These are phyloP conservation scores for Lysandra coridon DNA, from an alignment of 2,888 invertebrate genomes.

Conservation along the genomic window DNA sequence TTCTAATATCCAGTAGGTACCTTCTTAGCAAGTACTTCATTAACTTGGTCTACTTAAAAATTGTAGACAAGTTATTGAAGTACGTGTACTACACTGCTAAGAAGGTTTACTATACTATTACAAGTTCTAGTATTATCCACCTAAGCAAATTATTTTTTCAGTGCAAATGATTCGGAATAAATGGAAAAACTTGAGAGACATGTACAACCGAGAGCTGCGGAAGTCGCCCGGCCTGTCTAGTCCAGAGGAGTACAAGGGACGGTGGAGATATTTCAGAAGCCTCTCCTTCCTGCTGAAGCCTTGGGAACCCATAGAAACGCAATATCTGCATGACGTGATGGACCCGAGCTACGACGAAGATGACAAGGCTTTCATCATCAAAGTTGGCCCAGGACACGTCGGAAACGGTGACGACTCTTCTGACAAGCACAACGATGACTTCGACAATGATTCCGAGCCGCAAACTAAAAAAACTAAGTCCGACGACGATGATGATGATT, in stretches of 20 bases:
- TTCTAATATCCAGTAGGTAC: too few species aligned
- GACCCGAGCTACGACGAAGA: conserved; percentile 31
- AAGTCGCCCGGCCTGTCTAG: conserved; percentile 39
- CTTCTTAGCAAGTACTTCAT: too few species aligned
- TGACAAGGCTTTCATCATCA: conserved; percentile 22
- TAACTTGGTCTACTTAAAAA: too few species aligned
- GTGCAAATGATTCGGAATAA: conserved; percentile 50
- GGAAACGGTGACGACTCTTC: neutral
- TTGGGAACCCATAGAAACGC: conserved; percentile 32
- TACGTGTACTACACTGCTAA: too few species aligned
- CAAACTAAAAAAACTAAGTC: neutral
- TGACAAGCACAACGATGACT: neutral
- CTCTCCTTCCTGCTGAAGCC: conserved; percentile 48
- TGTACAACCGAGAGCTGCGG: conserved; percentile 51
- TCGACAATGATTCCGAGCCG: neutral
- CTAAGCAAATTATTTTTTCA: conserved; percentile 42
- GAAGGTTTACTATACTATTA: too few species aligned
- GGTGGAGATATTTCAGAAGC: conserved; percentile 52
- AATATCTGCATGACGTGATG: neutral
- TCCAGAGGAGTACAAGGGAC: conserved; percentile 47
- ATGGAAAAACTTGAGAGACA: conserved; percentile 59
- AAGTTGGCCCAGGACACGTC: neutral
- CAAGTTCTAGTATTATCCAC: too few species aligned
- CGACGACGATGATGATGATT: neutral
- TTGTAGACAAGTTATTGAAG: too few species aligned